Conservation (phyloP, 1,140 invertebrate genomes). For the Acromyrmex heyeri region DNA sequence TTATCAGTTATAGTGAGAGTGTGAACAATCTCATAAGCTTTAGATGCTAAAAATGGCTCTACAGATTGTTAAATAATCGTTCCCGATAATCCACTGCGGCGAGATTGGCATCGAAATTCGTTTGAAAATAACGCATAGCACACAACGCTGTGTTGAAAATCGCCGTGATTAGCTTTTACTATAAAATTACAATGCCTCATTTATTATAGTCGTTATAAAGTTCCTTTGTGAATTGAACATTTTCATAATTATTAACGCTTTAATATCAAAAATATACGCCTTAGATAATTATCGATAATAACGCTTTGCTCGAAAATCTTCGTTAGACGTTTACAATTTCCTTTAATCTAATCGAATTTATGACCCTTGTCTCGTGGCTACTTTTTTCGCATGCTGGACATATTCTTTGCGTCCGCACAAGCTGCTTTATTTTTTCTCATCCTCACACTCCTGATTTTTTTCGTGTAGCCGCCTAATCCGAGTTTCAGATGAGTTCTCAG, state of each 20-base stretch:
- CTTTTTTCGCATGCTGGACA: not conserved
- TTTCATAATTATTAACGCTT: constrained; percentile 47
- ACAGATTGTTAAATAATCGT: constrained; percentile 31
- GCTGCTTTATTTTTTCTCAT: constrained; percentile 37
- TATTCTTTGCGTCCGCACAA: constrained; percentile 10
- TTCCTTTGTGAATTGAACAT: constrained; percentile 23
- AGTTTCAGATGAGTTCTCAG: constrained; percentile 85
- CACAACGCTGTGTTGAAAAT: not conserved
- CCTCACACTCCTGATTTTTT: not conserved
- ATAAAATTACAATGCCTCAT: constrained; percentile 31
- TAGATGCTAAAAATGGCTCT: constrained; percentile 10
- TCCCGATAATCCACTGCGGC: constrained; percentile 34
- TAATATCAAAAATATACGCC: not conserved
- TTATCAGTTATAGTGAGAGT: not conserved
- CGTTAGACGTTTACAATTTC: constrained; percentile 36
- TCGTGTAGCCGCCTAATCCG: constrained; percentile 78
- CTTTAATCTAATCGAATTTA: not conserved
- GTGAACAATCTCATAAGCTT: not conserved
- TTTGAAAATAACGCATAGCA: not conserved
- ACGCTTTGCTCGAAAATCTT: not conserved
- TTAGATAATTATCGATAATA: constrained; percentile 4
- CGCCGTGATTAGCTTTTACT: not conserved
- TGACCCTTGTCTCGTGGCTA: constrained; percentile 7
- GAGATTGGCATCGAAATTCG: constrained; percentile 42
- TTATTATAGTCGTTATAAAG: constrained; percentile 5